Base-by-base conservation (phyloP, 2,888 invertebrate species). In the Keiferia lycopersicella region DNA sequence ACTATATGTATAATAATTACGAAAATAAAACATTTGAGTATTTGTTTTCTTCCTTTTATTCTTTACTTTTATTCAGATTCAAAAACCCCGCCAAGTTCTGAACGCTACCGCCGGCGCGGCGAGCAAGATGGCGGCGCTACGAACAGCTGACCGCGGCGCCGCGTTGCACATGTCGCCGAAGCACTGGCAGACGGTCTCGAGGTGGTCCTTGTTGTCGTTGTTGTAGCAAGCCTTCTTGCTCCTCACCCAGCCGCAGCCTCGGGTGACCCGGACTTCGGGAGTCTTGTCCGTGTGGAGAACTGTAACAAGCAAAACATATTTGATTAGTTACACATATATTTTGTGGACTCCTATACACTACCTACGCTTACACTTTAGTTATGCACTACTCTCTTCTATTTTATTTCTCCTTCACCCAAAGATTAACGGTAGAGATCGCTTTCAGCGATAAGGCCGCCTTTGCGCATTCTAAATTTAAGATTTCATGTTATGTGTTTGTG, bases 191-290 rank as follows among this genome's bases (percentile, higher is more conserved):
- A 92, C 92, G 0, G 81, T 90, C 71, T 94, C 93, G 16, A 89
- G 81, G 73, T 93, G 93, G 73, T 93, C 94, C 71, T 93, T 93
- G 65, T 93, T 93, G 76, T 94, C 93, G 2, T 91, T 90, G 10
- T 86, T 89, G 73, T 92, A 93, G 76, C 94, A 94, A 41, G 83
- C 85, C 14, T 84, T 78, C 51, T 81, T 82, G 73, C 83, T 81
- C 63, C 76, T 82, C 58, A 88, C 76, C 93, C 93, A 94, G 22
- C 95, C 95, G 68, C 95, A 95, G 65, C 90, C 87, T 11, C 95
- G 87, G 1, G 90, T 88, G 14, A 94, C 83, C 12, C 94, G 80
- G 67, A 85, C 80, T 45, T 88, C 87, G 0, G 82, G 79, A 0
- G 77, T 75, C 45, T 81, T 77, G 0, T 84, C 81, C 0, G 77